A percentile compares a stretch with the other conserved stretches of the same genome.
Evolutionary conservation across 2,113 vertebrate species (phyloP).

Genomic region (Mystacornis crossleyi): DNA sequence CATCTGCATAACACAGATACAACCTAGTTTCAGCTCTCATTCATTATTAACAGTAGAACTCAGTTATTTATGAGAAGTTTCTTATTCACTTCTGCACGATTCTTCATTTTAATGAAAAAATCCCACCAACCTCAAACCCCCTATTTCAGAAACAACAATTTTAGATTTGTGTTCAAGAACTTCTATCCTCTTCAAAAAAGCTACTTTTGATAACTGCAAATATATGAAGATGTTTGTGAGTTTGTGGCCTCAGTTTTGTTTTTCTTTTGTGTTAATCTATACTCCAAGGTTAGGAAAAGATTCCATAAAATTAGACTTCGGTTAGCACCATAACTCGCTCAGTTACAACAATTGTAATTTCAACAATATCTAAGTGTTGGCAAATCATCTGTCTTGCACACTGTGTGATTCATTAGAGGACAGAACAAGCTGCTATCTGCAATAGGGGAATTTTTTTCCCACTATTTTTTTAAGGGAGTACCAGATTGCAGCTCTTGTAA

Average conservation of each 20-base stretch:
- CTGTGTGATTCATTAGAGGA: neutral
- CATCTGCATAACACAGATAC: constrained; percentile 34
- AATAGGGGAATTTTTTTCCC: neutral
- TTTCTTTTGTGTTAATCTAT: neutral
- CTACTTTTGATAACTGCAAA: neutral
- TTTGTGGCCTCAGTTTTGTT: neutral
- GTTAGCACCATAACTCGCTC: neutral
- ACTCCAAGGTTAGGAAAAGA: neutral
- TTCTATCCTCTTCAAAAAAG: neutral
- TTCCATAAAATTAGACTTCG: neutral
- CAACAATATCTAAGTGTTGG: neutral
- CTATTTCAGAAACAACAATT: neutral
- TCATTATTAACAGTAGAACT: constrained; percentile 15
- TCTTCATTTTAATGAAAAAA: neutral
- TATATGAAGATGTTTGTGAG: neutral
- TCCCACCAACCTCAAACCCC: neutral
- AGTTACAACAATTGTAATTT: neutral
- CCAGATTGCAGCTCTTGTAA: neutral
- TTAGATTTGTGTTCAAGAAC: neutral
- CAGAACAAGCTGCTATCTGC: neutral
- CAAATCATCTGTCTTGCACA: neutral
- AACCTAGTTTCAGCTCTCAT: constrained; percentile 5
- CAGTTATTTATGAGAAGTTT: constrained; percentile 27
- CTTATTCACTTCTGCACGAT: neutral
- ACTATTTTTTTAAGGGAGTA: neutral